Percentiles rank a stretch among this genome's conserved stretches.
Conservation (phyloP, 2,888 invertebrate genomes). For the Lathronympha strigana region DNA sequence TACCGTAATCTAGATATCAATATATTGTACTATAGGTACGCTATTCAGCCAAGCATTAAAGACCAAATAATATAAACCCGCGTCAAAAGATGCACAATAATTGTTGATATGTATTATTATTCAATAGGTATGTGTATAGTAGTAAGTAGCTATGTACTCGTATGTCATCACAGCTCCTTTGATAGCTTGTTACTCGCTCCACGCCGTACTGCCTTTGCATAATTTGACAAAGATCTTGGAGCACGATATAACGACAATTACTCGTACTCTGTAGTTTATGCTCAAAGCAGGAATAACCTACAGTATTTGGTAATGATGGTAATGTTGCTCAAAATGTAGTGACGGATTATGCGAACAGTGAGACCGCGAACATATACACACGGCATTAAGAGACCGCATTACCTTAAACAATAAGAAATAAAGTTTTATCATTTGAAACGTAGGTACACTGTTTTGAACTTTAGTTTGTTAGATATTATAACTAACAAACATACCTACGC, state of each 20-base stretch:
- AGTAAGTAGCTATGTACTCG: not conserved
- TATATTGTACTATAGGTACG: too few species aligned
- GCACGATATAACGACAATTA: not conserved
- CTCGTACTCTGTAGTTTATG: not conserved
- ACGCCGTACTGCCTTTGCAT: conserved; percentile 24
- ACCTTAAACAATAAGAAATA: too few species aligned
- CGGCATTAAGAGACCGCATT: too few species aligned
- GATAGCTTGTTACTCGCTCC: conserved; percentile 14
- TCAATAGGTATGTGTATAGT: not conserved
- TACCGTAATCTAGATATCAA: too few species aligned
- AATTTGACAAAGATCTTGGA: conserved; percentile 29
- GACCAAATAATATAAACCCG: not conserved
- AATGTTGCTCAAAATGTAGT: too few species aligned
- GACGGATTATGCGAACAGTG: too few species aligned
- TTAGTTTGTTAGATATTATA: too few species aligned
- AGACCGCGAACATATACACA: too few species aligned
- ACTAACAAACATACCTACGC: too few species aligned
- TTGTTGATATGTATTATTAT: not conserved
- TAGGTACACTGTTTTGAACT: too few species aligned
- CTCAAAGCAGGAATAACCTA: not conserved
- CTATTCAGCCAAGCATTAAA: not conserved
- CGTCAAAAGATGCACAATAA: not conserved
- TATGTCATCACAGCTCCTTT: conserved; percentile 13
- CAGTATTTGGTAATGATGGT: not conserved
- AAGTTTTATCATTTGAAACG: too few species aligned